Conservation (phyloP, 2,113 vertebrate genomes). For the Neogobius melanostomus region DNA sequence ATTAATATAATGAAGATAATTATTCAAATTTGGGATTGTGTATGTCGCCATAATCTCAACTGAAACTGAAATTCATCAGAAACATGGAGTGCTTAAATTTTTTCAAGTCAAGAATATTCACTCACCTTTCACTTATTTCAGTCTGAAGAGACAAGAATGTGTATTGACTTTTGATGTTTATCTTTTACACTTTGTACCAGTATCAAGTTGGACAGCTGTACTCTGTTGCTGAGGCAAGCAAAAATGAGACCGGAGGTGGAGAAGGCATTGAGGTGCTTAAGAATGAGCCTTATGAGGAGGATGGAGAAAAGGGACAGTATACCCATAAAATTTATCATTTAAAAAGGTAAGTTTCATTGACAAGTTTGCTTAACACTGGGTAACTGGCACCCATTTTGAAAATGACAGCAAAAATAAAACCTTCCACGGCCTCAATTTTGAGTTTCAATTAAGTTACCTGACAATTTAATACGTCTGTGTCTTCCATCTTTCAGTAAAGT, state of each 20-base stretch:
- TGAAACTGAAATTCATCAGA: too few relatives aligned
- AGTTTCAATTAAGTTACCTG: not conserved
- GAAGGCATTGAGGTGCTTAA: slow-evolving; percentile 96
- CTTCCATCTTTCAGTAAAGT: slow-evolving; percentile 84
- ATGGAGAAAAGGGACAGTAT: slow-evolving; percentile 94
- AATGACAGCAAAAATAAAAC: not conserved
- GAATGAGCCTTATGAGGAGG: slow-evolving; percentile 94
- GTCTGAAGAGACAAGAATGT: not conserved
- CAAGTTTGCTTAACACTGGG: not conserved
- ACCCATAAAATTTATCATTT: slow-evolving; percentile 97
- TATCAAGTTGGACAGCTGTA: slow-evolving; percentile 97
- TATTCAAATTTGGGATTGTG: too few relatives aligned
- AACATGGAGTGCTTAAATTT: too few relatives aligned
- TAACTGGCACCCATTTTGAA: not conserved
- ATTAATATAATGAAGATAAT: too few relatives aligned
- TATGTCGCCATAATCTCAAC: too few relatives aligned
- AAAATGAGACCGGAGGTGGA: slow-evolving; percentile 96
- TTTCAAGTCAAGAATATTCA: too few relatives aligned
- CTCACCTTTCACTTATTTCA: too few relatives aligned
- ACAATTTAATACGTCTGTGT: not conserved
- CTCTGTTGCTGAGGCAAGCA: slow-evolving; percentile 97
- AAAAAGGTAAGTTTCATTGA: slow-evolving; percentile 76
- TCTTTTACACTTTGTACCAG: slow-evolving; percentile 60
- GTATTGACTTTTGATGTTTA: not conserved
- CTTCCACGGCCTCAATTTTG: not conserved